Conservation (phyloP, 2,888 invertebrate species). For the Chrysomela aeneicollis region DNA sequence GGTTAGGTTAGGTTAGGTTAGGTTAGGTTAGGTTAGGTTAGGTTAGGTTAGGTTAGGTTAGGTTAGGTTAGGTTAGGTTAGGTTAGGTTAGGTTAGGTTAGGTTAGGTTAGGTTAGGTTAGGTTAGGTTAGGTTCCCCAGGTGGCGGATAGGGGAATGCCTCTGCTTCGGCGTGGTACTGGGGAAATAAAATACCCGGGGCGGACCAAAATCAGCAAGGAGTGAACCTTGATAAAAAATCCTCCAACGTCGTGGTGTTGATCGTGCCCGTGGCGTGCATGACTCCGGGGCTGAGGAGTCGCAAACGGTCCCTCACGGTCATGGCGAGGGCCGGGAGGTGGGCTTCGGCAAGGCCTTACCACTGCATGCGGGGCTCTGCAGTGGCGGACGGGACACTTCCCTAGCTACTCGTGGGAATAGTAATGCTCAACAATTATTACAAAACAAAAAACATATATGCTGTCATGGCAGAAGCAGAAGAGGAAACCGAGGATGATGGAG, state of each 20-base stretch:
- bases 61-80: too few relatives aligned
- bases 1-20: too few relatives aligned
- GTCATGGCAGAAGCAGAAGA: too few relatives aligned
- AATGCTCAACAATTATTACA: background rate
- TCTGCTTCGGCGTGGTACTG: too few relatives aligned
- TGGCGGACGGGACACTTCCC: background rate
- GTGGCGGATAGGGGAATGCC: background rate
- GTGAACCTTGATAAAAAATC: conserved; percentile 23
- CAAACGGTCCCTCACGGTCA: conserved; percentile 20
- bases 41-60: too few relatives aligned
- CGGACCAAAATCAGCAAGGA: conserved; percentile 13
- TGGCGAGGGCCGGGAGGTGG: background rate
- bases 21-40: too few relatives aligned
- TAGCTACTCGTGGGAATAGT: background rate
- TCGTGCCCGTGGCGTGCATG: conserved; percentile 28
- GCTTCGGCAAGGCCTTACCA: background rate
- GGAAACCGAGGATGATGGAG: too few relatives aligned
- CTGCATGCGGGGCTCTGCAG: conserved; percentile 17
- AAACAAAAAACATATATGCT: too few relatives aligned
- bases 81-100: too few relatives aligned
- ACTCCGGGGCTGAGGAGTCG: conserved; percentile 18
- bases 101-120: conserved; percentile 12
- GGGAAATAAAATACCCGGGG: too few relatives aligned
- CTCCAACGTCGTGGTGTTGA: conserved; percentile 28
- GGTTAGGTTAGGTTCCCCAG: background rate